Base-by-base conservation (phyloP, 2,113 vertebrate genomes). In the Clarias gariepinus region DNA sequence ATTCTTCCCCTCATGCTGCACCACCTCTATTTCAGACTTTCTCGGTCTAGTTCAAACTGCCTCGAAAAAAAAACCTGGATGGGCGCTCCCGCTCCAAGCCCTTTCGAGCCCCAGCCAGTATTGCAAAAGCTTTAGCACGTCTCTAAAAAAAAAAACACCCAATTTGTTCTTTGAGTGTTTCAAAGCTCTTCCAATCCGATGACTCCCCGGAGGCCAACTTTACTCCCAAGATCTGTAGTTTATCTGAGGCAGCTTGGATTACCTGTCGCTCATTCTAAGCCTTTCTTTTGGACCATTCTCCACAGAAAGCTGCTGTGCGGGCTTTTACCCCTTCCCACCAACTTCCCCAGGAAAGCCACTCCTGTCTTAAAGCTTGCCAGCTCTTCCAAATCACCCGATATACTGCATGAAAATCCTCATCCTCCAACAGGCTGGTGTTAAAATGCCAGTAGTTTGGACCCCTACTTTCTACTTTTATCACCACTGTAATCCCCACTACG, bases 241-340 rank as follows among this genome's bases (percentile, higher is more conserved):
- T 71, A 21, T 47, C 23, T 19, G 83, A 85, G 21, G 30, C 58
- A 2, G 23, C 58, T 6, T 13, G 15, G 0, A 76, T 16, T 5
- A 63, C 23, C 21, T 30, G 13, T 15, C 23, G 13, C 18, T 21
- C 41, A 0, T 8, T 3, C 9, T 8, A 12, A 0, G 57, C 71
- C 19, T 47, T 85, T 2, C 21, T 30, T 15, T 55, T 58, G 3
- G 21, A 11, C 85, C 30, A 71, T 55, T 61, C 55, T 7, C 33
- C 4, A 21, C 79, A 41, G 19, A 82, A 81, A 3, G 15, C 23
- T 5, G 6, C n/a, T 4, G 25, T 30, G 55, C 19, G 16, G 1
- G 4, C 41, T 83, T 41, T 83, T 12, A 87, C 21, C 3, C 41
- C 52, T 11, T 83, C 86, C 80, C 86, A 83, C 86, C 86, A 83